Base-by-base conservation (phyloP, 1,140 invertebrate genomes). In the Macrobrachium rosenbergii region DNA sequence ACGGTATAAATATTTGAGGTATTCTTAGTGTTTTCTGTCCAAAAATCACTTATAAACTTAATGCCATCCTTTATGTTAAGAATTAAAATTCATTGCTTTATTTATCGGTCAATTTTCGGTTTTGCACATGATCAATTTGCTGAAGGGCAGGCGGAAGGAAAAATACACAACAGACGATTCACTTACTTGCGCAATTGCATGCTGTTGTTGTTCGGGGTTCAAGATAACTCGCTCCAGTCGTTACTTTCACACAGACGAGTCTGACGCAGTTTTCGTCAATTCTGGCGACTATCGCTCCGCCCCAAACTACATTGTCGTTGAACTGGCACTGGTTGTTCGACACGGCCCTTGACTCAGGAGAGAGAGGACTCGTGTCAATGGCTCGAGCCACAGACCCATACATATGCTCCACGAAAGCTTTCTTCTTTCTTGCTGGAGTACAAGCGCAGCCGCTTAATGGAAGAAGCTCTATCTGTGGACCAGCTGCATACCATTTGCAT, bases 191-290 rank as follows among this genome's bases (percentile, higher is more conserved):
- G 69, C 69, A 72, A 17, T 23, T 72, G 69, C 69, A 72, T 2
- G 21, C 69, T 11, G 69, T 1, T 10, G 21, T 1, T 28, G 16
- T 28, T 43, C 37, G 69, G 14, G n/a, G 0, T n/a, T 28, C 69
- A 5, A n/a, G 69, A 72, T 23, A 23, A 12, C 21, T 72, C 21
- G 23, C 17, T 43, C 23, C 69, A 17, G 17, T n/a, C 17, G 6
- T 11, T 5, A 72, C 69, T 11, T 43, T 72, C 69, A 28, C 37
- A n/a, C 69, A 72, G 21, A 72, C 21, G 21, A 72, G 19, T 43
- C 37, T 21, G 69, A 72, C 69, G 69, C 69, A 72, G 69, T 72
- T 72, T 16, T 23, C 69, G 21, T 21, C 69, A 43, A 72, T 72
- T 5, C 69, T 17, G 21, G 23, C 69, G 6, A 72, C 5, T 14